Evolutionary conservation across 92 coral and sea anemone species (phyloP).

Genomic region (Porites evermanni): DNA sequence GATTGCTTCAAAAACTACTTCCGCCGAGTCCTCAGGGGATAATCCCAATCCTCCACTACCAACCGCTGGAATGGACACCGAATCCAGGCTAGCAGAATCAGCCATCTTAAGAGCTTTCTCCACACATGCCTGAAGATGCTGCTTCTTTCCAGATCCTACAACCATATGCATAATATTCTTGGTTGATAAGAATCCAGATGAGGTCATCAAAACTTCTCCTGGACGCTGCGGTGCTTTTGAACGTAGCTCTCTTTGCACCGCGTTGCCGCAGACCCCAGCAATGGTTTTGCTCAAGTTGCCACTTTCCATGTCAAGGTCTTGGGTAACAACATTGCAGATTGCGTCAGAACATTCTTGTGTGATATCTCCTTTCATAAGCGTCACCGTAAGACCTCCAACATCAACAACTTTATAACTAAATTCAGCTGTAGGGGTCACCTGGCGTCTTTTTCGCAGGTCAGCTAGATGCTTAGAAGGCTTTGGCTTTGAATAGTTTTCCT

Average conservation of each 20-base stretch:
- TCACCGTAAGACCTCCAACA: background rate
- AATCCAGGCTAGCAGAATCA: slow-evolving; percentile 12
- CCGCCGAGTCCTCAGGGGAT: slow-evolving; percentile 16
- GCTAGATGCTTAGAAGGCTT: background rate
- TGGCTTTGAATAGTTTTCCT: background rate
- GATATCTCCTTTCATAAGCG: slow-evolving; percentile 24
- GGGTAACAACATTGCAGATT: slow-evolving; percentile 28
- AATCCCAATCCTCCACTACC: slow-evolving; percentile 35
- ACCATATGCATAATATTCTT: slow-evolving; percentile 35
- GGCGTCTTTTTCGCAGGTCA: background rate
- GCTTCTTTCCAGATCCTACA: slow-evolving; percentile 20
- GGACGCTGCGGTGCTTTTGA: background rate
- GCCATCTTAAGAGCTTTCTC: slow-evolving; percentile 32
- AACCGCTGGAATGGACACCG: slow-evolving; percentile 47
- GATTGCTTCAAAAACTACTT: slow-evolving; percentile 31
- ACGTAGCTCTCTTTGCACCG: slow-evolving; percentile 10
- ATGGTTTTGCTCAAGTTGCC: slow-evolving; percentile 34
- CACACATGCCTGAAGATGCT: slow-evolving; percentile 35
- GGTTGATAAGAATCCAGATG: background rate
- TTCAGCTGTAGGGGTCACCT: background rate
- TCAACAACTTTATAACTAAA: background rate
- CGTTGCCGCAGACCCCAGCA: background rate
- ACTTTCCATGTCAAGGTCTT: slow-evolving; percentile 31
- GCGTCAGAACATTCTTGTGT: slow-evolving; percentile 13
- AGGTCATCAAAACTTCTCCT: slow-evolving; percentile 16